Conservation (phyloP, 2,797 vertebrate genomes). For the Muraenolepis orangiensis region DNA sequence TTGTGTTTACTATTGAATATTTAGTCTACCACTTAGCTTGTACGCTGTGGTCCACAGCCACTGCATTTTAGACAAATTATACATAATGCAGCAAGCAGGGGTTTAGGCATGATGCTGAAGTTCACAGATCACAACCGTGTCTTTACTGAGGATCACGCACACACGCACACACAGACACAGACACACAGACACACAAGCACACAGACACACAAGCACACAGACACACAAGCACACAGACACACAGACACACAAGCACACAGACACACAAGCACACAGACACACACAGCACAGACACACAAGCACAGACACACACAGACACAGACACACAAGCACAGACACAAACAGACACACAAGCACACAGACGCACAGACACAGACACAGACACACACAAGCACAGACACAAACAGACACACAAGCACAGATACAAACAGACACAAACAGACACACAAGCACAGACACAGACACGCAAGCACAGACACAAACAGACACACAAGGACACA, state of each 20-base stretch:
- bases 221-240: neutral
- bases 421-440: too few species aligned
- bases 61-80: neutral
- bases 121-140: neutral
- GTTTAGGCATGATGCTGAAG: neutral
- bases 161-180: too few species aligned
- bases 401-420: neutral
- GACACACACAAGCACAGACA: slow-evolving; percentile 5
- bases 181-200: too few species aligned
- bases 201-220: neutral
- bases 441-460: too few species aligned
- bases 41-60: neutral
- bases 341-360: slow-evolving; percentile 17
- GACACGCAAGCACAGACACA: too few species aligned
- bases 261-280: neutral
- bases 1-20: slow-evolving; percentile 8
- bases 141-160: neutral
- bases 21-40: neutral
- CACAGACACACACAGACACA: too few species aligned
- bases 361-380: slow-evolving; percentile 22
- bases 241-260: neutral
- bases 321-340: neutral
- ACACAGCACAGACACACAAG: neutral
- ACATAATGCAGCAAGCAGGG: neutral
- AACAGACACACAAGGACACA: too few species aligned